Percentiles rank a stretch among this genome's conserved stretches.
phyloP scores from a whole-genome alignment of 2,797 vertebrate genomes.

The Pantherophis alleghaniensis region DNA sequence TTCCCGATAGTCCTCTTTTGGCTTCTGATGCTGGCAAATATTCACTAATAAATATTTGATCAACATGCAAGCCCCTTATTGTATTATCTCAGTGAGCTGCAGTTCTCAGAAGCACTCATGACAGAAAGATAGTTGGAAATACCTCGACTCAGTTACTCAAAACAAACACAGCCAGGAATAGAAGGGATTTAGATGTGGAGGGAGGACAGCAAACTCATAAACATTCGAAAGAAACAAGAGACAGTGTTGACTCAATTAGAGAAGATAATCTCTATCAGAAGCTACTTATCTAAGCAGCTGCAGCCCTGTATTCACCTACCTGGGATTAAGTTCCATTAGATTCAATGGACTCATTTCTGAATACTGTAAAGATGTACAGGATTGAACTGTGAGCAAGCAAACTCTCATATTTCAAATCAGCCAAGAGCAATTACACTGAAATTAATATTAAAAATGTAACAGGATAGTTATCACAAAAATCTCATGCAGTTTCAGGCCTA shows the following conservation, averaged over 20 bases:
- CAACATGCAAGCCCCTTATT: not conserved
- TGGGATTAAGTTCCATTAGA: not conserved
- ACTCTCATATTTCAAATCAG: not conserved
- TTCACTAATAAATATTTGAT: not conserved
- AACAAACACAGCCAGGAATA: slow-evolving; percentile 2
- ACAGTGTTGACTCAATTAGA: not conserved
- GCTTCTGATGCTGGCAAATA: not conserved
- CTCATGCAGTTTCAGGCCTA: not conserved
- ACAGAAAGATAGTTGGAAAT: not conserved
- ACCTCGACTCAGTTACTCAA: not conserved
- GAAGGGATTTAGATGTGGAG: not conserved
- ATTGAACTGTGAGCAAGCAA: not conserved
- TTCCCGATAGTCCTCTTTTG: not conserved
- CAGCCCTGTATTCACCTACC: not conserved
- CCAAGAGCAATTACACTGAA: not conserved
- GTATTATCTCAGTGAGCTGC: not conserved
- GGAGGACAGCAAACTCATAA: not conserved
- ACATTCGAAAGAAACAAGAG: not conserved
- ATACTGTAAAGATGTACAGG: not conserved
- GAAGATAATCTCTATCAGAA: not conserved
- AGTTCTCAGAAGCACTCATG: not conserved
- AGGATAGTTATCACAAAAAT: not conserved
- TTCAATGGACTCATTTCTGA: not conserved
- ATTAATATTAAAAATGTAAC: not conserved
- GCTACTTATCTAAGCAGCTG: not conserved